Conservation (phyloP, 2,888 invertebrate genomes). For the Abrostola tripartita region DNA sequence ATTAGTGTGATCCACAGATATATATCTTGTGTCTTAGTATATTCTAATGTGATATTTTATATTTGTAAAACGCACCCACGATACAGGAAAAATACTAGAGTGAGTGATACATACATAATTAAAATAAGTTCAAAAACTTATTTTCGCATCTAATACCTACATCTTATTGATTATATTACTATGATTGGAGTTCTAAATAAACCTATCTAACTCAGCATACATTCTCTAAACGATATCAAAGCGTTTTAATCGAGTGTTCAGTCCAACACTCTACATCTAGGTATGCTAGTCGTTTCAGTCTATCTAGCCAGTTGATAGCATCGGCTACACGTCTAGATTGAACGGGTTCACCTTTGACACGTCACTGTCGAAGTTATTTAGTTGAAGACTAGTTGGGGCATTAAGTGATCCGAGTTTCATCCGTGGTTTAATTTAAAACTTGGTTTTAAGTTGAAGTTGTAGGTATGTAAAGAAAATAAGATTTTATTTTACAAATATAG, state of each 20-base stretch:
- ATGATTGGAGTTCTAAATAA: too few species aligned
- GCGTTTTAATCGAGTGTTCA: constrained; percentile 27
- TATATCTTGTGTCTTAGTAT: too few species aligned
- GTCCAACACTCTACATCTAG: neutral
- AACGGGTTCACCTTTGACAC: constrained; percentile 42
- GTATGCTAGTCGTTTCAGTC: neutral
- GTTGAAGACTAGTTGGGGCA: constrained; percentile 23
- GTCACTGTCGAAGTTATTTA: constrained; percentile 30
- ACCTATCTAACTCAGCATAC: neutral
- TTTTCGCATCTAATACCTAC: too few species aligned
- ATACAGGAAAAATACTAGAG: too few species aligned
- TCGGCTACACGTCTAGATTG: constrained; percentile 44
- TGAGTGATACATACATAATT: too few species aligned
- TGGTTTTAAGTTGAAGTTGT: neutral
- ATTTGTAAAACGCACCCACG: too few species aligned
- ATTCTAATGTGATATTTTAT: too few species aligned
- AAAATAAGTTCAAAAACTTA: too few species aligned
- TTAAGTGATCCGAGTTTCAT: constrained; percentile 11
- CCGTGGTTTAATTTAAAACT: neutral
- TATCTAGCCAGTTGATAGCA: constrained; percentile 29
- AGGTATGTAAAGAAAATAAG: neutral
- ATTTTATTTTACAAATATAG: too few species aligned
- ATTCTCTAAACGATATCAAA: constrained; percentile 10
- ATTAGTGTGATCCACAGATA: too few species aligned
- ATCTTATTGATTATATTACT: too few species aligned